Evolutionary conservation across 2,797 vertebrate species (phyloP).

Genomic region (Phalloptychus januarius): DNA sequence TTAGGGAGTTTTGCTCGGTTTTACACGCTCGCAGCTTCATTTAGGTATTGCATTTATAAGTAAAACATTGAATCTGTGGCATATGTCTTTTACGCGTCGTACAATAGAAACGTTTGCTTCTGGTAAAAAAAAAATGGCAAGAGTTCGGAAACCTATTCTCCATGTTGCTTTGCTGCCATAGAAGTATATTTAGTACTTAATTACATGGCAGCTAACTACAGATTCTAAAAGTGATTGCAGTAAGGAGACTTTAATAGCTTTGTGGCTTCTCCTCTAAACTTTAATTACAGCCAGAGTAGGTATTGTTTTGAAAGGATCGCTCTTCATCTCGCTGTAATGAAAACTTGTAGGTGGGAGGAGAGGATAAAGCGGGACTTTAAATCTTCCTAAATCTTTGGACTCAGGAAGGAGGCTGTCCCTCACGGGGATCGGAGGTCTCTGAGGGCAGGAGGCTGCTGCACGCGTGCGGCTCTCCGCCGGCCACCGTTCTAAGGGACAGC

Average conservation of each 20-base stretch:
- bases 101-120: neutral
- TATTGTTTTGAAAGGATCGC: constrained; percentile 64
- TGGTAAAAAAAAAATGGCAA: neutral
- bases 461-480: constrained; percentile 60
- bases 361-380: constrained; percentile 18
- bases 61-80: neutral
- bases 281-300: constrained; percentile 67
- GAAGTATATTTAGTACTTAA: constrained; percentile 63
- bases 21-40: neutral
- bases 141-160: constrained; percentile 26
- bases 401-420: constrained; percentile 43
- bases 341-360: constrained; percentile 41
- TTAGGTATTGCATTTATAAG: neutral
- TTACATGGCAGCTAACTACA: constrained; percentile 58
- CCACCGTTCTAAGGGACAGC: constrained; percentile 64
- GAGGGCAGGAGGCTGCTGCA: constrained; percentile 42
- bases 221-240: constrained; percentile 60
- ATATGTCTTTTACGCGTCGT: neutral
- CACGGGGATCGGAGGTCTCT: constrained; percentile 51
- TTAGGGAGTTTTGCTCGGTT: neutral
- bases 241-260: constrained; percentile 55
- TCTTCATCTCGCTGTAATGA: constrained; percentile 64
- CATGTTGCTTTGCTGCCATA: constrained; percentile 33
- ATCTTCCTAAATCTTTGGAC: constrained; percentile 24
- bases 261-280: constrained; percentile 51